Conservation (phyloP, 2,113 vertebrate genomes). For the Plecturocebus donacophilus region DNA sequence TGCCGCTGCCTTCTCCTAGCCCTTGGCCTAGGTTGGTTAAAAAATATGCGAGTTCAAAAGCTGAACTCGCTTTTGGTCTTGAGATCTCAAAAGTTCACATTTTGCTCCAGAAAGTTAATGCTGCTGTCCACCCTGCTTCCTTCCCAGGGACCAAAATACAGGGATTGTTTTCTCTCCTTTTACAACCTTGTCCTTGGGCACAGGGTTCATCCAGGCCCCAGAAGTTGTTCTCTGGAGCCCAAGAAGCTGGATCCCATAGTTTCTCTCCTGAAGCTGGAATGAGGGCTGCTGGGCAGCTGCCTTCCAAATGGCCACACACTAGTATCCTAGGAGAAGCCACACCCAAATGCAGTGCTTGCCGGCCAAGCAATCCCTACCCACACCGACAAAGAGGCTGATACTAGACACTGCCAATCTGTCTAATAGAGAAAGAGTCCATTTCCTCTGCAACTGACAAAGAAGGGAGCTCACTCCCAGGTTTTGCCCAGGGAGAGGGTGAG, state of each 20-base stretch:
- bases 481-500: background rate
- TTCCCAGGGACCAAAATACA: background rate
- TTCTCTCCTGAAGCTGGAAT: background rate
- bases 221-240: background rate
- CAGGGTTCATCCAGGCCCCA: background rate
- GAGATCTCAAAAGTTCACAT: background rate
- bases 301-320: background rate
- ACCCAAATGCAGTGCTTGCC: background rate
- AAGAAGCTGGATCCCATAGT: background rate
- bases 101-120: background rate
- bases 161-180: background rate
- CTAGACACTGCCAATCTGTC: background rate
- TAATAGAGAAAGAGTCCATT: background rate
- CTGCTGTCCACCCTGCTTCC: background rate
- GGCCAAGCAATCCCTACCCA: background rate
- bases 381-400: background rate
- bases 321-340: constrained; percentile 6
- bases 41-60: background rate
- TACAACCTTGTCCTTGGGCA: background rate
- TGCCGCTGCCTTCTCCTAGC: background rate
- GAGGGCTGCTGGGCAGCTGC: background rate
- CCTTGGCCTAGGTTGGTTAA: background rate
- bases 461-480: background rate
- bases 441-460: background rate
- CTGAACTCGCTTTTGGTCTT: background rate